These are phyloP conservation scores for Eublepharis macularius DNA, from an alignment of 2,113 vertebrate species.

Conservation along the genomic window DNA sequence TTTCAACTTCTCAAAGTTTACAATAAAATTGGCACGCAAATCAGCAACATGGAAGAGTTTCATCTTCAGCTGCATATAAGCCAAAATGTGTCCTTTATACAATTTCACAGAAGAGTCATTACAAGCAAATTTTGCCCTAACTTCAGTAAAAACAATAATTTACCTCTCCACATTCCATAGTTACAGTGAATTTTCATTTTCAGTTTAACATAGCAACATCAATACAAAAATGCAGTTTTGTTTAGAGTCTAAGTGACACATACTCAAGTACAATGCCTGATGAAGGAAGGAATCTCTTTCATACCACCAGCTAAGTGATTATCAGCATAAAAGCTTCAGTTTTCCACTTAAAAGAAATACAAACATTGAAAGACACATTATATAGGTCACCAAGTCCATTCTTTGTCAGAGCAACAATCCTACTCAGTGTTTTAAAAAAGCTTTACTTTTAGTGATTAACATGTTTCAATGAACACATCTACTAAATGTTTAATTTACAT, in stretches of 20 bases:
- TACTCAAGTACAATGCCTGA: not conserved
- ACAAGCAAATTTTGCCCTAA: conserved; percentile 10
- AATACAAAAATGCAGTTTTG: not conserved
- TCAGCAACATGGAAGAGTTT: conserved; percentile 28
- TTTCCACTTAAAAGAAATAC: conserved; percentile 24
- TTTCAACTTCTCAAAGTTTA: conserved; percentile 16
- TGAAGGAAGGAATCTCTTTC: conserved; percentile 10
- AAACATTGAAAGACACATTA: conserved; percentile 55
- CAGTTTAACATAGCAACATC: not conserved
- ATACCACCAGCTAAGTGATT: conserved; percentile 50
- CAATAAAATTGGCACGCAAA: conserved; percentile 15
- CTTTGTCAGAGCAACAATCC: conserved; percentile 9
- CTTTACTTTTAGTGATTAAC: not conserved
- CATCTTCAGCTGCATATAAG: conserved; percentile 3
- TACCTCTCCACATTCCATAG: not conserved
- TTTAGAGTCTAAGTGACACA: not conserved
- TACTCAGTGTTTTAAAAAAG: conserved; percentile 18
- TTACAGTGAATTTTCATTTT: not conserved
- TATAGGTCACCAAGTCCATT: conserved; percentile 61
- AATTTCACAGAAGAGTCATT: not conserved
- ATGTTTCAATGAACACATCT: not conserved
- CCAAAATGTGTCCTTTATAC: conserved; percentile 3
- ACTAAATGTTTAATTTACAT: not conserved
- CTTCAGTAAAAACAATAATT: conserved; percentile 16
- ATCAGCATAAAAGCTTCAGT: conserved; percentile 31